phyloP scores from a whole-genome alignment of 2,888 invertebrate species.

The Pseudococcus longispinus region DNA sequence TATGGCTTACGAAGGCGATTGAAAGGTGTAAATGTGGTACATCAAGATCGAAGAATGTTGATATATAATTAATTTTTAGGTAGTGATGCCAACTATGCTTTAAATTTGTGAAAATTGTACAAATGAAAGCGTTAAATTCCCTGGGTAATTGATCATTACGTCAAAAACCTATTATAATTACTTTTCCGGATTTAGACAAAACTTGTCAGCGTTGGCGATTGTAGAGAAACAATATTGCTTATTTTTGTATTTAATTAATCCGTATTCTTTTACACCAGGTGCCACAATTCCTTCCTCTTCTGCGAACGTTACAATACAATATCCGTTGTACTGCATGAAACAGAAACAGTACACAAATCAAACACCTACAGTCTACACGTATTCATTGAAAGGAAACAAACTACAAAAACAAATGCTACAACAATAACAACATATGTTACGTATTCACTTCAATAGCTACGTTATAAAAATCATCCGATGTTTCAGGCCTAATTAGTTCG shows the following conservation, averaged over 20 bases:
- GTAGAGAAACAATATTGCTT: constrained; percentile 17
- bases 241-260: constrained; percentile 37
- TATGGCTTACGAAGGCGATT: too few species aligned
- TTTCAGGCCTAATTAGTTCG: background rate
- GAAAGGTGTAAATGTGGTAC: too few species aligned
- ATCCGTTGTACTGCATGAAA: constrained; percentile 9
- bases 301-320: constrained; percentile 30
- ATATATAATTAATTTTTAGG: too few species aligned
- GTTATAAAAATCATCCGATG: background rate
- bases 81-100: too few species aligned
- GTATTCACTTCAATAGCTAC: background rate
- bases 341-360: background rate
- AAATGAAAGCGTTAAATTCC: too few species aligned
- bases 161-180: background rate
- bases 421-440: background rate
- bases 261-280: constrained; percentile 42
- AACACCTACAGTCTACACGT: too few species aligned
- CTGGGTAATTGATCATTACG: background rate
- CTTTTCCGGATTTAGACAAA: constrained; percentile 6
- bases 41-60: too few species aligned
- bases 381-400: background rate
- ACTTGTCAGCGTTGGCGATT: background rate
- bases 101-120: too few species aligned
- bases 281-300: constrained; percentile 14
- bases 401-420: background rate